phyloP scores from a whole-genome alignment of 2,797 vertebrate genomes.

The Acrossocheilus fasciatus region DNA sequence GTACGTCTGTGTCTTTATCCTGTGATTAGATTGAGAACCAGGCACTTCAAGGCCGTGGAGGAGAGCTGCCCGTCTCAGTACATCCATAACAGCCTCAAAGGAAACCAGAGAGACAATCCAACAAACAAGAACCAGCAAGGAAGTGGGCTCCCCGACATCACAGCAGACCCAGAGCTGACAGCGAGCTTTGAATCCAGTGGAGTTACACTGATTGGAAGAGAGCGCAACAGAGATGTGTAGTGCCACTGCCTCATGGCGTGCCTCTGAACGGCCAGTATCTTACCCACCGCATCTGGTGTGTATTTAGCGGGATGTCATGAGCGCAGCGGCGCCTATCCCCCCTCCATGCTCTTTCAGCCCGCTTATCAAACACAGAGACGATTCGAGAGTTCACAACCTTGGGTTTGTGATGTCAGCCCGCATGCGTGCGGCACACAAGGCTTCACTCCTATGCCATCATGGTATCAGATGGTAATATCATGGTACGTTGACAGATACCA shows the following conservation, averaged over 20 bases:
- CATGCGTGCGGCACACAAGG: background rate
- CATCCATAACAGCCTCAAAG: constrained; percentile 25
- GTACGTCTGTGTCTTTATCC: background rate
- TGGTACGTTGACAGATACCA: background rate
- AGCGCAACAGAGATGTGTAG: constrained; percentile 24
- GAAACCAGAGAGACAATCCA: constrained; percentile 6
- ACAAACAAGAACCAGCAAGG: constrained; percentile 19
- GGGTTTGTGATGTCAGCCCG: background rate
- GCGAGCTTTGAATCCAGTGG: constrained; percentile 1
- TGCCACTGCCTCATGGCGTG: constrained; percentile 50
- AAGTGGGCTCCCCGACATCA: background rate
- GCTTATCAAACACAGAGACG: constrained; percentile 44
- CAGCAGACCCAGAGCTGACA: background rate
- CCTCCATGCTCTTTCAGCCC: constrained; percentile 32
- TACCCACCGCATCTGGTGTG: constrained; percentile 69
- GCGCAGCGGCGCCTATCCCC: constrained; percentile 53
- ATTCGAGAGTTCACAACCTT: constrained; percentile 50
- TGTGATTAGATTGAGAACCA: background rate
- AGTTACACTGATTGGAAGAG: constrained; percentile 61
- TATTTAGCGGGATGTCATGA: constrained; percentile 71
- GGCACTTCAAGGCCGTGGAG: background rate
- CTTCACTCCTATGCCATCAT: background rate
- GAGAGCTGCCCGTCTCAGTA: background rate
- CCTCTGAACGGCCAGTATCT: constrained; percentile 65
- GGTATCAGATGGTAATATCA: background rate